phyloP scores from a whole-genome alignment of 2,113 vertebrate genomes.

The Holacanthus passer region DNA sequence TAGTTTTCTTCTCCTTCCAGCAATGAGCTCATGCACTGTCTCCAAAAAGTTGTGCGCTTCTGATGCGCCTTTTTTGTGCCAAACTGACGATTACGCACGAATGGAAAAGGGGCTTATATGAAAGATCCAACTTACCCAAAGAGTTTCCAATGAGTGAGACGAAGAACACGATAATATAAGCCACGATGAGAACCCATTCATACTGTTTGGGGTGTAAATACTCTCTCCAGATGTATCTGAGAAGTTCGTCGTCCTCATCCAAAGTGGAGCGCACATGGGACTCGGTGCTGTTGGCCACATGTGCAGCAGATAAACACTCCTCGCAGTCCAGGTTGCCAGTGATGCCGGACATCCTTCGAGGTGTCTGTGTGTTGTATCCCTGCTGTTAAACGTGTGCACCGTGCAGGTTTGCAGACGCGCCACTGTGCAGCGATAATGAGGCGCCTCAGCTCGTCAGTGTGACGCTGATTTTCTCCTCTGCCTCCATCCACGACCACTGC shows the following conservation, averaged over 20 bases:
- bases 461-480: slow-evolving; percentile 30
- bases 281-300: slow-evolving; percentile 85
- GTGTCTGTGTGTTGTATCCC: not conserved
- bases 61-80: not conserved
- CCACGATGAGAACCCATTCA: slow-evolving; percentile 95
- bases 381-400: slow-evolving; percentile 4
- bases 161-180: slow-evolving; percentile 95
- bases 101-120: not conserved
- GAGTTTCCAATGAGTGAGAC: slow-evolving; percentile 95
- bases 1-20: not conserved
- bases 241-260: slow-evolving; percentile 95
- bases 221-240: slow-evolving; percentile 95
- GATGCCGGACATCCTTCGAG: slow-evolving; percentile 86
- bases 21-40: not conserved
- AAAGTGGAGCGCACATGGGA: slow-evolving; percentile 73
- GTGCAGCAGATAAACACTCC: slow-evolving; percentile 83
- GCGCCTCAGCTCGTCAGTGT: slow-evolving; percentile 43
- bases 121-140: slow-evolving; percentile 88
- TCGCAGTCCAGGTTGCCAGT: slow-evolving; percentile 80
- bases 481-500: slow-evolving; percentile 3
- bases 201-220: slow-evolving; percentile 96
- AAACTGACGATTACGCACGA: slow-evolving; percentile 21
- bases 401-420: slow-evolving; percentile 14
- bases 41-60: slow-evolving; percentile 22
- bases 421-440: not conserved